phyloP scores from a whole-genome alignment of 2,888 invertebrate genomes.

The Synanthedon formicaeformis region DNA sequence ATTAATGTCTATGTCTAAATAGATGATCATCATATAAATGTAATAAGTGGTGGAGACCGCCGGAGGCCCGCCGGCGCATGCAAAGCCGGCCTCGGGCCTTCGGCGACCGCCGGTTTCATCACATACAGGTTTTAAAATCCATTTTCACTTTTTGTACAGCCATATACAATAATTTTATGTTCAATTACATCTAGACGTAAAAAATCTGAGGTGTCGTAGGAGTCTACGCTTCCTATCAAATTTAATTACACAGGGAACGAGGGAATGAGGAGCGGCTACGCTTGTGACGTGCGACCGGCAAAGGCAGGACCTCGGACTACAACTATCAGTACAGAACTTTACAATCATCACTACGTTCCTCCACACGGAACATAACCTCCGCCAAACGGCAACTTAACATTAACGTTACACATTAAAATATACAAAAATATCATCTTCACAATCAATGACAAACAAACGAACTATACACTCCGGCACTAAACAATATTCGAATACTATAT shows the following conservation, averaged over 20 bases:
- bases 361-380: conserved; percentile 26
- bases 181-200: conserved; percentile 70
- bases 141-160: conserved; percentile 70
- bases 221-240: conserved; percentile 69
- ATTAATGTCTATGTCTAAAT: conserved; percentile 76
- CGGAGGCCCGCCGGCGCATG: conserved; percentile 64
- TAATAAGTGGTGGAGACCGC: conserved; percentile 27
- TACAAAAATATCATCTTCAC: conserved; percentile 71
- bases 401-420: conserved; percentile 60
- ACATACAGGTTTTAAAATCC: conserved; percentile 68
- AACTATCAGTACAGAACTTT: conserved; percentile 67
- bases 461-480: conserved; percentile 67
- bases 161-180: conserved; percentile 72
- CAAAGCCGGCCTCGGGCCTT: conserved; percentile 48
- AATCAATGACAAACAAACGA: conserved; percentile 58
- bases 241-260: conserved; percentile 68
- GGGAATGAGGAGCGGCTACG: conserved; percentile 68
- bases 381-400: conserved; percentile 57
- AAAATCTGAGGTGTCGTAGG: conserved; percentile 69
- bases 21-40: conserved; percentile 74
- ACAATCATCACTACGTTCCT: conserved; percentile 64
- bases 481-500: conserved; percentile 60
- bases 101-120: conserved; percentile 57
- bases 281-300: conserved; percentile 64
- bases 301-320: conserved; percentile 63